phyloP scores from a whole-genome alignment of 2,888 invertebrate genomes.

The Ophioninae sp. region DNA sequence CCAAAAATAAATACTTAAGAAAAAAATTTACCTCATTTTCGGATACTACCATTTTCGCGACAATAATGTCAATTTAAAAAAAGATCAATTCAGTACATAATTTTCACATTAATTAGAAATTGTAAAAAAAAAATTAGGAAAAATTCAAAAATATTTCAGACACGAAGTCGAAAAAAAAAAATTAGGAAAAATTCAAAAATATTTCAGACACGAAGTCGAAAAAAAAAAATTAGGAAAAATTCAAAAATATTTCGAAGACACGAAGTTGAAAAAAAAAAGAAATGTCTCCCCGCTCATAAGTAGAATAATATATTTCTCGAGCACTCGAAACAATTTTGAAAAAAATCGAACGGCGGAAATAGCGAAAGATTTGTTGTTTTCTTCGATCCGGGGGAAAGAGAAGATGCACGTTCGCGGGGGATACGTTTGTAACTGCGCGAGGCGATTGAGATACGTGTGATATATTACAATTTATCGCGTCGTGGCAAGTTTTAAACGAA shows the following conservation, averaged over 20 bases:
- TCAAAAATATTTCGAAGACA: not conserved
- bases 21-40: not conserved
- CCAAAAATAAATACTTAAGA: not conserved
- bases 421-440: conserved; percentile 6
- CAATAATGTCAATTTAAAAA: not conserved
- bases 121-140: too few relatives aligned
- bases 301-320: not conserved
- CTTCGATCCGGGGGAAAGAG: not conserved
- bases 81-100: not conserved
- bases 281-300: not conserved
- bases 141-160: too few relatives aligned
- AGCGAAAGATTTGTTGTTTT: not conserved
- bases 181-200: too few relatives aligned
- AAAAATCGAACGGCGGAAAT: not conserved
- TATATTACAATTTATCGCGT: not conserved
- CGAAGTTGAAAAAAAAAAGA: not conserved
- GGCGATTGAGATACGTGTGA: not conserved
- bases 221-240: not conserved
- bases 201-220: too few relatives aligned
- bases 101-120: not conserved
- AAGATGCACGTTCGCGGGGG: conserved; percentile 3
- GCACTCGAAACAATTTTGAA: not conserved
- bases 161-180: too few relatives aligned
- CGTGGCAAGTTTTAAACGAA: conserved; percentile 60
- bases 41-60: not conserved